Evolutionary conservation across 2,797 vertebrate genomes (phyloP), one percentile per base, ranked within the genome.

Genomic region (Parauchenoglanis ngamensis): DNA sequence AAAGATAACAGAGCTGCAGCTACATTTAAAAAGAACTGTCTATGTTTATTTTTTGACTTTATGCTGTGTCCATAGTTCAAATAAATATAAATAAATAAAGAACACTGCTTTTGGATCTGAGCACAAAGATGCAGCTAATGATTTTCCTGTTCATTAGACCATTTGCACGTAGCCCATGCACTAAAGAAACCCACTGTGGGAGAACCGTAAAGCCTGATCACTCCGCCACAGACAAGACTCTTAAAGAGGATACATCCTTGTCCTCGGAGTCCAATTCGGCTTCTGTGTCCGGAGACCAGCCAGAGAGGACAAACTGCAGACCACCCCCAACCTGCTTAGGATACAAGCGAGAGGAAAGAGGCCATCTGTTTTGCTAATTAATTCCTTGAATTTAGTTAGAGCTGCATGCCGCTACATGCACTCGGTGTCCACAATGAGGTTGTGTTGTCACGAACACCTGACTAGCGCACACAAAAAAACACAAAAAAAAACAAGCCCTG

Each of bases 311-410:
- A 88, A 90, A 85, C 87, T 82, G 89, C 91, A 94, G 91, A 90
- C 82, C 79, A 89, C 82, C 73, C 21, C 59, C 59, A 49, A 65
- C 79, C 83, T 80, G 57, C 65, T 85, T 80, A 86, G 76, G 83
- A 87, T 90, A 89, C 70, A 81, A 67, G 81, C 77, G 78, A 85
- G 65, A 84, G 49, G 73, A 59, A 21, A 84, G 83, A 52, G 56
- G 89, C 86, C 89, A 92, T 88, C 86, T 92, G 92, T 80, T 91
- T 85, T 15, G 78, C 87, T 89, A 91, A 90, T 88, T 88, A 92
- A 90, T 91, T 68, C 72, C 56, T 63, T 52, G 56, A 89, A 91
- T 87, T 83, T 85, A 85, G 85, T 83, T 25, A 77, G 91, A 46
- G 91, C 85, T 81, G 78, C 40, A 81, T 40, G 31, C 31, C 2